Base-by-base conservation (phyloP, 2,113 vertebrate genomes). In the Pyxicephalus adspersus region DNA sequence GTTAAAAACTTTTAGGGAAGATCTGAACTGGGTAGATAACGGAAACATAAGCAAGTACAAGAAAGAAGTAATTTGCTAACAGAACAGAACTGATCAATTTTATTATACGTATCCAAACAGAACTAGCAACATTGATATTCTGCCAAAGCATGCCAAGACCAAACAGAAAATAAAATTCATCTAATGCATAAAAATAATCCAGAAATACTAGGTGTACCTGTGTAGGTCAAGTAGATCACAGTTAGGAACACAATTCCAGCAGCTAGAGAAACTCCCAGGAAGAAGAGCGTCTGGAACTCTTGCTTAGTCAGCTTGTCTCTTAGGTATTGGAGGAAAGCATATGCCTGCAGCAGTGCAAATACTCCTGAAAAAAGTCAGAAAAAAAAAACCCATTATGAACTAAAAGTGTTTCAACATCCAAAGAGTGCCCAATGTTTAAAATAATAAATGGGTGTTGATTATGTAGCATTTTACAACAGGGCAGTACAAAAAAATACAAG, bases 211-310 rank as follows among this genome's bases (percentile, higher is more conserved):
- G 7, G 87, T 90, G 86, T 84, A 98, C 96, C 97, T 93, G 96
- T 97, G 52, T 98, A 98, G 4, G 96, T 98, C 88, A 98, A 92
- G 89, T 98, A 98, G 89, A 98, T 97, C 83, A 98, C 97, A 0
- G 95, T 96, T 84, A 98, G 92, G 88, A 97, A 98, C 72, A 98
- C 96, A 55, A 92, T 85, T 38, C 95, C 95, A 55, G 96, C 97
- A 78, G 95, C 95, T 2, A 96, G 87, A 11, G 95, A 96, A 26
- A 98, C 95, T 5, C 95, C 96, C 84, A 98, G 90, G 88, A 97
- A 96, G 92, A 98, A 98, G 29, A 98, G 91, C 0, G 95, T 96
- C 92, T 98, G 96, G 87, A 98, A 98, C 87, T 98, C 96, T 83
- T 98, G 96, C 83, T 95, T 95, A 84, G 96, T 98, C 84, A 98